Percentiles rank a stretch among this genome's conserved stretches.
phyloP scores from a whole-genome alignment of 2,797 vertebrate species.

The Manis javanica region DNA sequence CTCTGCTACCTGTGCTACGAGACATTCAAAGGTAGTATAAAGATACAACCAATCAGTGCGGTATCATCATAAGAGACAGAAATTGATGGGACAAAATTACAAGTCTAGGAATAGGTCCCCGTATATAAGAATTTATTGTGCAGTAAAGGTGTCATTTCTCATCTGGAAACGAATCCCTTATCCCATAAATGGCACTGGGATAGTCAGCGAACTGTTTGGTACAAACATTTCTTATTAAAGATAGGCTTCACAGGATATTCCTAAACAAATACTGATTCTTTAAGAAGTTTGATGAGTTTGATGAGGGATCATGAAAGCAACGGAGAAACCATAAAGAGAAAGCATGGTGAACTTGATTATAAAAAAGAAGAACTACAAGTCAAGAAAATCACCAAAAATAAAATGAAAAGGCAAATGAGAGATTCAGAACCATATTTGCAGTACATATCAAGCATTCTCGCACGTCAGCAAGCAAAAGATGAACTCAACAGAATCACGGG shows the following conservation, averaged over 20 bases:
- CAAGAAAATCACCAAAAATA: constrained; percentile 25
- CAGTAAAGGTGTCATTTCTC: not conserved
- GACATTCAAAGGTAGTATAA: not conserved
- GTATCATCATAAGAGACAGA: not conserved
- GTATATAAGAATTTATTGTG: not conserved
- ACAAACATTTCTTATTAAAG: constrained; percentile 11
- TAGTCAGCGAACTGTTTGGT: constrained; percentile 15
- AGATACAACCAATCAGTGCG: not conserved
- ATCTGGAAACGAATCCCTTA: constrained; percentile 9
- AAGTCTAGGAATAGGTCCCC: not conserved
- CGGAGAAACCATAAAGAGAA: not conserved
- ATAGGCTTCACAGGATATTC: not conserved
- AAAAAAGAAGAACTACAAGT: not conserved
- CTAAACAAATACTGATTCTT: constrained; percentile 8
- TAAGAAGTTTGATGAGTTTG: constrained; percentile 16
- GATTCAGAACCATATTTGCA: not conserved
- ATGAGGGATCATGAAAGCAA: not conserved
- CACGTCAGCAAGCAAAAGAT: constrained; percentile 2
- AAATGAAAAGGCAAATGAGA: constrained; percentile 9
- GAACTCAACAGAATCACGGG: not conserved
- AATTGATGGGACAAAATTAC: constrained; percentile 1
- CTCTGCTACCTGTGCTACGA: not conserved
- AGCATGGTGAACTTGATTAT: not conserved
- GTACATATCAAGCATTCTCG: not conserved
- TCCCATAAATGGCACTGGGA: not conserved